Evolutionary conservation across 2,888 invertebrate genomes (phyloP), one percentile per base, ranked within the genome.

Genomic region (Tetropium fuscum): DNA sequence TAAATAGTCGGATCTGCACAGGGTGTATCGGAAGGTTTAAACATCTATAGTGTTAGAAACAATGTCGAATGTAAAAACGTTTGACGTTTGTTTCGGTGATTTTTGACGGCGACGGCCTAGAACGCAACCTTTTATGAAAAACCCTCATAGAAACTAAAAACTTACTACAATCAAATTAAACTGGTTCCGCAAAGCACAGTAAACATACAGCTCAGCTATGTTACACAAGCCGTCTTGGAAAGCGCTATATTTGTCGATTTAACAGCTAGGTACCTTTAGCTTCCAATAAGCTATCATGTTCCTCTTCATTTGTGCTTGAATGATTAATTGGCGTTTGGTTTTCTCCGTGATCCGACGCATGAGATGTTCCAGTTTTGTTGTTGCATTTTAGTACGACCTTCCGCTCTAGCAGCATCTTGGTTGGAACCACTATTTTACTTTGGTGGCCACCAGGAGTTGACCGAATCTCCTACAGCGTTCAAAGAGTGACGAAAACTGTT

Each of bases 341-440:
- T 49, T 53, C 59, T 49, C 36, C 54, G 43, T 20, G 48, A 15
- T 40, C 18, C 8, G 8, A n/a, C 19, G 43, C 41, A 10, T 22
- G 32, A 32, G 27, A 36, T 13, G 54, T 58, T 34, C 62, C 51
- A 27, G 38, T 45, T 55, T 11, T 58, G 45, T 19, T 55, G 47
- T 43, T 55, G 36, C 51, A 55, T 36, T 47, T 58, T 18, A 62
- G 8, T 16, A 27, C 20, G 8, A 56, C 49, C 15, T 32, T 64
- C 22, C 30, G 53, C 25, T 60, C 53, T 15, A 60, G 15, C 27
- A 63, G 19, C 7, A 56, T 58, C 20, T 60, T 53, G 13, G 48
- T 57, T 10, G 66, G 60, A n/a, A 66, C 57, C 44, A 62, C 57
- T 45, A 64, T 55, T 27, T 41, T 61, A 5, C 40, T 45, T 40